Base-by-base conservation (phyloP, 2,888 invertebrate genomes). In the Trissoscelio sp. region DNA sequence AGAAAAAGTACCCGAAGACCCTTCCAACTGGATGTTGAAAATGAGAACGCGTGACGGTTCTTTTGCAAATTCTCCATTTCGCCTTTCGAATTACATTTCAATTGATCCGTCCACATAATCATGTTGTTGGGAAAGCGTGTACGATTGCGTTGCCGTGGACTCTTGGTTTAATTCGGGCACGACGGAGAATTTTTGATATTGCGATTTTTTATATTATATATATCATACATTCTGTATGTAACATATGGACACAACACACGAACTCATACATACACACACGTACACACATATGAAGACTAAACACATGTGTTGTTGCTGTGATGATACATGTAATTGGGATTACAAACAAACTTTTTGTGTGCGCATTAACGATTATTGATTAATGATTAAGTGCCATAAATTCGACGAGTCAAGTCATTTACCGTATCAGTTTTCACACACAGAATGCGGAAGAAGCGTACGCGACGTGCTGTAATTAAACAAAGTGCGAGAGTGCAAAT, bases 401-500 rank as follows among this genome's bases (percentile, higher is more conserved):
- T 70, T 75, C 80, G 53, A 66, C 62, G 62, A n/a, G n/a, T n/a
- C n/a, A n/a, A n/a, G n/a, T n/a, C 57, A 66, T 57, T 2, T 51
- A 55, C 11, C 46, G 53, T 58, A 81, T 77, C 67, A 70, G 70
- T 75, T 75, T 44, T 42, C 39, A 58, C 51, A 67, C 34, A 55
- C 44, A 69, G n/a, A 62, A 70, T 75, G 72, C 72, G 81, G 77
- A 81, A 81, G 81, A 81, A 81, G 77, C 81, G 81, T 77, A 81
- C 81, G 81, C 81, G 81, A 72, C 72, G 72, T 77, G 75, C 75
- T 81, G 77, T 81, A 81, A 81, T 77, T 64, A 77, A 81, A 75
- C 66, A 77, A 75, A 81, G 53, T 64, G 39, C 81, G 60, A 81
- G 58, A 77, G 85, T 87, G 83, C 74, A 85, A 85, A 85, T 82